phyloP scores from a whole-genome alignment of 64 coral and sea anemone species.

The Trachythela sp. region DNA sequence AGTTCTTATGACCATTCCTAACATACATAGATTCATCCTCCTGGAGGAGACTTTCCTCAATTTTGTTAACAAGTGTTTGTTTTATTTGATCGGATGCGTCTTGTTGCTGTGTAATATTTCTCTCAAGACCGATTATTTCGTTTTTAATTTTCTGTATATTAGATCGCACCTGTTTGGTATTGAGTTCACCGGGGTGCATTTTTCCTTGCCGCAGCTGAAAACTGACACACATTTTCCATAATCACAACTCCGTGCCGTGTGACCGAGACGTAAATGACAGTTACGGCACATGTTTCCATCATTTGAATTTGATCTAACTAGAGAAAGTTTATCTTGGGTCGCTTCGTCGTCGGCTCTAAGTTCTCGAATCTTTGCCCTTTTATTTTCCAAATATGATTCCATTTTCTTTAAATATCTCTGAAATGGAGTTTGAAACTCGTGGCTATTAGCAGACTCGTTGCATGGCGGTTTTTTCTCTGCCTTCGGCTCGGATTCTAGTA shows the following conservation, averaged over 20 bases:
- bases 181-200: conserved; percentile 49
- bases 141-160: conserved; percentile 38
- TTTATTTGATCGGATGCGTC: conserved; percentile 34
- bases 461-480: neutral
- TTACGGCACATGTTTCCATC: conserved; percentile 54
- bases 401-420: conserved; percentile 34
- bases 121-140: conserved; percentile 45
- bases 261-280: conserved; percentile 45
- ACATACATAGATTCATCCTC: conserved; percentile 26
- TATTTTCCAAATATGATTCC: conserved; percentile 30
- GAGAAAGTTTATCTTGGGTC: conserved; percentile 19
- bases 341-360: conserved; percentile 35
- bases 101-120: conserved; percentile 39
- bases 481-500: neutral
- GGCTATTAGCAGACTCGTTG: neutral
- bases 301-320: conserved; percentile 12
- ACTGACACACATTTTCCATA: conserved; percentile 33
- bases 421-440: conserved; percentile 1
- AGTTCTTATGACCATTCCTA: conserved; percentile 44
- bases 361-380: conserved; percentile 28
- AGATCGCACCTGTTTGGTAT: conserved; percentile 28
- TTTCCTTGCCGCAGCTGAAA: conserved; percentile 49
- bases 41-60: conserved; percentile 47
- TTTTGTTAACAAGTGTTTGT: conserved; percentile 39
- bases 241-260: conserved; percentile 39